Percentiles rank a stretch among this genome's conserved stretches.
Conservation (phyloP, 2,888 invertebrate genomes). For the Liodrosophila aerea region DNA sequence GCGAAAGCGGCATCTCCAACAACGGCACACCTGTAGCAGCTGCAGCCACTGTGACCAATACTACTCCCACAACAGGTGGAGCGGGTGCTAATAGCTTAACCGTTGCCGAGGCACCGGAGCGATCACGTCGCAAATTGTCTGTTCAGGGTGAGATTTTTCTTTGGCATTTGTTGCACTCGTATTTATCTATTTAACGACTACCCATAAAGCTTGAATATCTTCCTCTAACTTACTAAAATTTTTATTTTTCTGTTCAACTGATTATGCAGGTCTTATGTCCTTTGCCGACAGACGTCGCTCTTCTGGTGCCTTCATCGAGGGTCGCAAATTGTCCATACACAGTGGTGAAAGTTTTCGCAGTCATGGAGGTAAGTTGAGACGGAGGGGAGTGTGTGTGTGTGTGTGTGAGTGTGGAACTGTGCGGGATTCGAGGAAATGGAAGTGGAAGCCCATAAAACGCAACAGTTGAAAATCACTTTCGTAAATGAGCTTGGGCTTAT, state of each 20-base stretch:
- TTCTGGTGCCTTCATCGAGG: conserved; percentile 81
- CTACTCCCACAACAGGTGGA: conserved; percentile 44
- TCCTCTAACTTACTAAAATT: too few species aligned
- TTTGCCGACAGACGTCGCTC: conserved; percentile 82
- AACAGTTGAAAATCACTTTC: conserved; percentile 77
- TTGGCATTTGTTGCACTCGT: too few species aligned
- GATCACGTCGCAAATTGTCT: conserved; percentile 80
- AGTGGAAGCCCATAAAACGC: conserved; percentile 47
- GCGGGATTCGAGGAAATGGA: too few species aligned
- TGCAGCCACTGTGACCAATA: conserved; percentile 29
- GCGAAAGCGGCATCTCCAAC: conserved; percentile 68
- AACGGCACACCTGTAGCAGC: conserved; percentile 34
- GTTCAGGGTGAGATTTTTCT: conserved; percentile 79
- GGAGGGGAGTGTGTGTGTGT: background rate
- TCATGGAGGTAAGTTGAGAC: conserved; percentile 77
- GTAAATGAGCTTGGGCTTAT: conserved; percentile 67
- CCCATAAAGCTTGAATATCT: too few species aligned
- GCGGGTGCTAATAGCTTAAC: conserved; percentile 58
- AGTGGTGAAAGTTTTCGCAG: conserved; percentile 82
- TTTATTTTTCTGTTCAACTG: conserved; percentile 14
- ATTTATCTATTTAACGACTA: too few species aligned
- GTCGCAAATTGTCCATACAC: conserved; percentile 82
- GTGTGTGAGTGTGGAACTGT: background rate
- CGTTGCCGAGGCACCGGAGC: conserved; percentile 76
- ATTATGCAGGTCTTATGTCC: conserved; percentile 80